phyloP scores from a whole-genome alignment of 2,797 vertebrate species.

The Gymnothorax javanicus region DNA sequence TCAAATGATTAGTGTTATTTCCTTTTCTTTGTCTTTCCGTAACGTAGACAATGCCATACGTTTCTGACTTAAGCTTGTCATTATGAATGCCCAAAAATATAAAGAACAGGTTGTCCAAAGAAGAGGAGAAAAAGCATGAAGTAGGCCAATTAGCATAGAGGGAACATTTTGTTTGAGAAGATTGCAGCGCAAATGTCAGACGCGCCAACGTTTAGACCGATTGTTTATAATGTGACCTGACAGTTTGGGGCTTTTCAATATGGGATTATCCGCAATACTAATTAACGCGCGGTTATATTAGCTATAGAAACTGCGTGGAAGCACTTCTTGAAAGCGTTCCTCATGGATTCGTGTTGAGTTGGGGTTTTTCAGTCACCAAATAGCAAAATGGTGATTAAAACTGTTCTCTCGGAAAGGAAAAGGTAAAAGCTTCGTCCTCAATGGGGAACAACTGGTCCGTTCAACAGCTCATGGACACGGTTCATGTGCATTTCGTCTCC shows the following conservation, averaged over 20 bases:
- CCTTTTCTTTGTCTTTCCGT: conserved; percentile 57
- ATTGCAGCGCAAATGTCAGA: conserved; percentile 74
- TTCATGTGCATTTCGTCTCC: conserved; percentile 56
- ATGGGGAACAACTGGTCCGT: neutral
- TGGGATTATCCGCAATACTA: conserved; percentile 80
- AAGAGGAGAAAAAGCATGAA: conserved; percentile 72
- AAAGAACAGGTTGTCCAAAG: conserved; percentile 73
- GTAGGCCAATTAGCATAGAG: conserved; percentile 80
- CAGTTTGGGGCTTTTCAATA: conserved; percentile 78
- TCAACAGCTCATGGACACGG: conserved; percentile 40
- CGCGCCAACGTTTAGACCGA: conserved; percentile 67
- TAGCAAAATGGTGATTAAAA: neutral
- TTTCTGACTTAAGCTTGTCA: conserved; percentile 72
- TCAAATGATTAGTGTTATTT: conserved; percentile 53
- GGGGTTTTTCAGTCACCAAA: neutral
- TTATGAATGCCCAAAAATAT: conserved; percentile 71
- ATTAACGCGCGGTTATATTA: conserved; percentile 73
- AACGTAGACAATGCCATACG: conserved; percentile 48
- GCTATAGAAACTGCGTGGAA: conserved; percentile 55
- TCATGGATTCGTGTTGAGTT: neutral
- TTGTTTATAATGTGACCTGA: conserved; percentile 84
- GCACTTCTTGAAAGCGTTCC: conserved; percentile 35
- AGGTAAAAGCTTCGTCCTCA: neutral
- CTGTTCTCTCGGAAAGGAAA: conserved; percentile 26
- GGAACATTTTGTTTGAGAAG: conserved; percentile 75